Conservation (phyloP, 2,797 vertebrate species). For the Hylomyscus alleni region DNA sequence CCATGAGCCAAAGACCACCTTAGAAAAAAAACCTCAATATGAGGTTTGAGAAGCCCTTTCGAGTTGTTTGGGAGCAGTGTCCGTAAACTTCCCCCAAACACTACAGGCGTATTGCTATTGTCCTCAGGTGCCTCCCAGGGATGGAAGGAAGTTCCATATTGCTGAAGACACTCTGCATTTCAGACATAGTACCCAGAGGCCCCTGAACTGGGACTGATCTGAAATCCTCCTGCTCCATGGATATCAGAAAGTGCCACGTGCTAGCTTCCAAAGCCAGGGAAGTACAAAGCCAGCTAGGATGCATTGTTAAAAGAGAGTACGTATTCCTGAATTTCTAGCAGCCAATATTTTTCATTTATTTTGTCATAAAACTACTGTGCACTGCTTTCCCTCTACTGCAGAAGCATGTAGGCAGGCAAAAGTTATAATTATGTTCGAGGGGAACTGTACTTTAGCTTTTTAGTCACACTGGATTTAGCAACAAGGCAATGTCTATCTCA, state of each 20-base stretch:
- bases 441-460: conserved; percentile 56
- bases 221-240: background rate
- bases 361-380: conserved; percentile 30
- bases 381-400: background rate
- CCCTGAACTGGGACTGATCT: background rate
- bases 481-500: background rate
- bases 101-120: too few relatives aligned
- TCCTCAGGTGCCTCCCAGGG: background rate
- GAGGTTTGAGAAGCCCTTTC: background rate
- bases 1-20: background rate
- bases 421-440: conserved; percentile 14
- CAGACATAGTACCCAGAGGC: background rate
- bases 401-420: conserved; percentile 34
- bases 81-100: background rate
- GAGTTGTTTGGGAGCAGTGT: background rate
- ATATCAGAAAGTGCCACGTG: background rate
- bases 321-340: conserved; percentile 4
- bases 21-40: background rate
- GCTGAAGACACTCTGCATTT: background rate
- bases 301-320: background rate
- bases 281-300: background rate
- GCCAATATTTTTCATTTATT: conserved; percentile 46
- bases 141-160: background rate
- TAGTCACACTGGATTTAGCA: conserved; percentile 65
- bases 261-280: background rate